Evolutionary conservation across 2,113 vertebrate species (phyloP).

Genomic region (Xenotilapia longispinis): DNA sequence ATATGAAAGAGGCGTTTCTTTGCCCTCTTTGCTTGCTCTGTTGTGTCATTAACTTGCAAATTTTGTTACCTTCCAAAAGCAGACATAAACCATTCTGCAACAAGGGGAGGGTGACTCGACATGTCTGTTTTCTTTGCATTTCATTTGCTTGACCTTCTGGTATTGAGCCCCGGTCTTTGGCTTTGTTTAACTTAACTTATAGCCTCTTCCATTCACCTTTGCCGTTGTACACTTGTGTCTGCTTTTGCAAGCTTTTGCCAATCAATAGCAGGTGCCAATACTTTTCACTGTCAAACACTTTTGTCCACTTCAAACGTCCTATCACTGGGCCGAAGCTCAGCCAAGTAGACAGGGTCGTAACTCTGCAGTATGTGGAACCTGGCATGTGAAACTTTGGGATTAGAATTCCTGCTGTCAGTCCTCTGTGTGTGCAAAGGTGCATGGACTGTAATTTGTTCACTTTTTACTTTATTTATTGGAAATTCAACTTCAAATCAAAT

Average conservation of each 20-base stretch:
- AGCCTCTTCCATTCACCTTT: neutral
- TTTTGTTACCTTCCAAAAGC: constrained; percentile 22
- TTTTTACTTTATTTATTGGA: neutral
- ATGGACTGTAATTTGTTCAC: neutral
- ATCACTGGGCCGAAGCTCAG: neutral
- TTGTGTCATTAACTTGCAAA: constrained; percentile 60
- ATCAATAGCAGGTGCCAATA: neutral
- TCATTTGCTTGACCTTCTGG: constrained; percentile 35
- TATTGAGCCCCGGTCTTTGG: neutral
- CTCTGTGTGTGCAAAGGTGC: neutral
- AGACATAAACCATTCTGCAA: constrained; percentile 27
- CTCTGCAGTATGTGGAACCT: neutral
- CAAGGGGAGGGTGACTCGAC: neutral
- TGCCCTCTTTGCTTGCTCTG: constrained; percentile 52
- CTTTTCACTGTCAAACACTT: neutral
- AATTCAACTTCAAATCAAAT: neutral
- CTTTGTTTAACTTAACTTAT: neutral
- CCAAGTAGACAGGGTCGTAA: neutral
- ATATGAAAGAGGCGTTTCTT: constrained; percentile 65
- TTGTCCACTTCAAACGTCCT: neutral
- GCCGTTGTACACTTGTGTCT: neutral
- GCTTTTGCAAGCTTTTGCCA: neutral
- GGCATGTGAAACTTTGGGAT: neutral
- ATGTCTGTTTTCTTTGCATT: constrained; percentile 12
- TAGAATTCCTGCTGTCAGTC: neutral